Percentiles rank a stretch among this genome's conserved stretches.
Evolutionary conservation across 2,113 vertebrate genomes (phyloP).

Genomic region (Archilochus colubris): DNA sequence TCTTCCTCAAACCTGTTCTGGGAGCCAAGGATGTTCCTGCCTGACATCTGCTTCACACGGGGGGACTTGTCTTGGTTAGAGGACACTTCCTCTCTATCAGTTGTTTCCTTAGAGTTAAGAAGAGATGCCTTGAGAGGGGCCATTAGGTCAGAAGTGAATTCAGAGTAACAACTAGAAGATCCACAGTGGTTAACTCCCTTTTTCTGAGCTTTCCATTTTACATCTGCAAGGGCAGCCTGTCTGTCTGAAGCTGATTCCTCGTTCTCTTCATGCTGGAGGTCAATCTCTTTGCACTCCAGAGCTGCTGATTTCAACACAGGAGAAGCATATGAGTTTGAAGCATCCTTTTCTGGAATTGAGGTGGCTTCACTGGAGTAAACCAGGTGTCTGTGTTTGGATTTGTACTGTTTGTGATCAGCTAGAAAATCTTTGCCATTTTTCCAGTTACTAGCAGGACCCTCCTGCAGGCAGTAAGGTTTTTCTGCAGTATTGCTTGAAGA

Average conservation of each 20-base stretch:
- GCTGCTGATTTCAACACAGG: not conserved
- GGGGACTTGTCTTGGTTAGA: not conserved
- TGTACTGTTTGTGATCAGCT: slow-evolving; percentile 21
- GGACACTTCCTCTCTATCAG: not conserved
- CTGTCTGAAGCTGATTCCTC: slow-evolving; percentile 8
- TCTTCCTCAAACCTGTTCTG: not conserved
- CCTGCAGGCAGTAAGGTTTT: slow-evolving; percentile 76
- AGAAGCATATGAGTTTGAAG: not conserved
- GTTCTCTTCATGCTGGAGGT: not conserved
- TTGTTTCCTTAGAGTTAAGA: slow-evolving; percentile 44
- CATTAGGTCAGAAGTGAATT: slow-evolving; percentile 31
- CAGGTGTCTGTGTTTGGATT: not conserved
- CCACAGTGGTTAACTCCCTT: not conserved
- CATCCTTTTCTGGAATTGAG: slow-evolving; percentile 6
- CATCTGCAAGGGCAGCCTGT: not conserved
- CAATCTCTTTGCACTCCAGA: not conserved
- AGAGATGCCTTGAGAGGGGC: slow-evolving; percentile 67
- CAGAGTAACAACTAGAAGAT: slow-evolving; percentile 10
- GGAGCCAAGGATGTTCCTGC: not conserved
- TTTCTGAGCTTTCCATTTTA: not conserved
- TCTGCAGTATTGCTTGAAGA: slow-evolving; percentile 64
- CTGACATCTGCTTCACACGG: not conserved
- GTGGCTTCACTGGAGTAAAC: not conserved
- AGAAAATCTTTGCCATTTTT: not conserved
- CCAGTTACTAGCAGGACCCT: slow-evolving; percentile 7